Percentiles rank a stretch among this genome's conserved stretches.
These are phyloP conservation scores for Drosophila merina DNA, from an alignment of 2,888 invertebrate species.

Conservation along the genomic window DNA sequence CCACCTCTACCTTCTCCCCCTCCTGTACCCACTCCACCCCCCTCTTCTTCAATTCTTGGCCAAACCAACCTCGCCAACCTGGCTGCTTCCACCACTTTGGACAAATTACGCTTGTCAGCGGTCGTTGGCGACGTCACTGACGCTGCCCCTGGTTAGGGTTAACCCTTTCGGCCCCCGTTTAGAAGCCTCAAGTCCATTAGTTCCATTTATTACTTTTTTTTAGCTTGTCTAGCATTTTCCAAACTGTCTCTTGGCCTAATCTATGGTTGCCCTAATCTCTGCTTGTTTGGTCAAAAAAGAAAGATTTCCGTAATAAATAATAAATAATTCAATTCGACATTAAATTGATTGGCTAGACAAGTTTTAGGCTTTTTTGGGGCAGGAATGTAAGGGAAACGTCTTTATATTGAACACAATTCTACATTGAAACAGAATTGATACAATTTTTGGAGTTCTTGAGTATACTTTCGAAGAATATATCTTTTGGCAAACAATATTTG, in stretches of 20 bases:
- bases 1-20: no score
- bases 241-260: background rate
- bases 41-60: constrained; percentile 43
- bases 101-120: constrained; percentile 61
- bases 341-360: no score
- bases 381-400: no score
- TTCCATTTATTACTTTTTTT: background rate
- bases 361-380: no score
- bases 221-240: background rate
- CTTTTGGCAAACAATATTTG: no score
- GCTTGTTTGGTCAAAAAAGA: no score
- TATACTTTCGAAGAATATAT: no score
- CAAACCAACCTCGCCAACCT: constrained; percentile 29
- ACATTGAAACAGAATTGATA: no score
- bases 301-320: no score
- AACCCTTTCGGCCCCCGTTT: constrained; percentile 21
- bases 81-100: constrained; percentile 56
- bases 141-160: constrained; percentile 30
- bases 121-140: constrained; percentile 37
- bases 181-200: constrained; percentile 7
- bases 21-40: constrained; percentile 24
- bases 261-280: constrained; percentile 8
- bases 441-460: no score
- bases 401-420: no score
- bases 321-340: no score